These are phyloP conservation scores for Toxotes chatareus DNA, from an alignment of 2,113 vertebrate genomes.

Conservation along the genomic window DNA sequence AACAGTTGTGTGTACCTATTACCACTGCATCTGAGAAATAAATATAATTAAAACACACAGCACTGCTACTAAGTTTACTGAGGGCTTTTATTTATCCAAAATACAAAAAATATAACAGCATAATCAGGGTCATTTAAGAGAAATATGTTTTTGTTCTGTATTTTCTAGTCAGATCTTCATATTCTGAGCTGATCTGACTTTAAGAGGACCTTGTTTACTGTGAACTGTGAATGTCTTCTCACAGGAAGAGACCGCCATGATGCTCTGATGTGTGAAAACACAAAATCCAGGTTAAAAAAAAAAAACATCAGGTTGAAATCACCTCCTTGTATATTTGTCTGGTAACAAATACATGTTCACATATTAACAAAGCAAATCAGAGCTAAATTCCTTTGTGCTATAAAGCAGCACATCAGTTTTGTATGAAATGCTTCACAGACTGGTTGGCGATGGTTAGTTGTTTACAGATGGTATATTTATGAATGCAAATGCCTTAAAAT, in stretches of 20 bases:
- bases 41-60: not conserved
- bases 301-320: not conserved
- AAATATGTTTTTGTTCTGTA: not conserved
- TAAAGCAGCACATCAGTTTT: not conserved
- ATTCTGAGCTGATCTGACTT: not conserved
- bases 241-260: not conserved
- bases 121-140: not conserved
- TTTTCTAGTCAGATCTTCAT: not conserved
- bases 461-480: constrained; percentile 1
- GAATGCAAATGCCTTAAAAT: not conserved
- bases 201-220: not conserved
- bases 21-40: not conserved
- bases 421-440: not conserved
- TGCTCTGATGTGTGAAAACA: not conserved
- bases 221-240: not conserved
- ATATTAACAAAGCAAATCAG: not conserved
- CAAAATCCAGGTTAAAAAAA: not conserved
- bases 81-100: not conserved
- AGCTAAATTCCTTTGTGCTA: not conserved
- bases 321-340: not conserved
- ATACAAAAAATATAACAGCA: not conserved
- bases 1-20: not conserved
- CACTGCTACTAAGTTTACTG: not conserved
- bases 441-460: not conserved
- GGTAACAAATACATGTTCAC: constrained; percentile 1